A percentile compares a stretch with the other conserved stretches of the same genome.
Conservation (phyloP, 2,113 vertebrate genomes). For the Eulemur rufifrons region DNA sequence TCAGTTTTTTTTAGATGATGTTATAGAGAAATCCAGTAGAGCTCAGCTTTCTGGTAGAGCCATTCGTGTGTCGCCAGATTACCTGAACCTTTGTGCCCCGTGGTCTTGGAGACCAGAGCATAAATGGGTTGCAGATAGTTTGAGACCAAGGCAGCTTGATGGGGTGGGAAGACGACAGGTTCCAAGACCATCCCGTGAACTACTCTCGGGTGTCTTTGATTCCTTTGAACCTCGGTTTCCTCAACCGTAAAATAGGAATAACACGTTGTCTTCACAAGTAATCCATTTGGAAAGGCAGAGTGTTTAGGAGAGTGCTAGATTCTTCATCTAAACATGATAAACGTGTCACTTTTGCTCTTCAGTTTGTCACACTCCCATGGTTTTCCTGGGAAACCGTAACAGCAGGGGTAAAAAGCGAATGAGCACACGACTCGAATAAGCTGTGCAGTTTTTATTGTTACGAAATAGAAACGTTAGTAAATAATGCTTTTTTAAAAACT, state of each 20-base stretch:
- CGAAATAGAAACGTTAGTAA: neutral
- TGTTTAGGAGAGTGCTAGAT: rapidly evolving
- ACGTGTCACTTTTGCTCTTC: too few relatives aligned
- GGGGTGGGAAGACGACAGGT: rapidly evolving
- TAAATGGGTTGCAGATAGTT: neutral
- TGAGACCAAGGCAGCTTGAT: neutral
- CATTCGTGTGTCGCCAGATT: rapidly evolving
- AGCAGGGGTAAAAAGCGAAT: neutral
- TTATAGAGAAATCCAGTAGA: neutral
- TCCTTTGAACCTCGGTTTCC: neutral
- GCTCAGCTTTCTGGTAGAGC: neutral
- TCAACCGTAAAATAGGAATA: neutral
- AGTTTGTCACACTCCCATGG: rapidly evolving
- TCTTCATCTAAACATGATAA: neutral
- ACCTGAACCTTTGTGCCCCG: rapidly evolving
- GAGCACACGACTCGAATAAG: rapidly evolving
- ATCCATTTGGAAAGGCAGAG: neutral
- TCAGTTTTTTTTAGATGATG: neutral
- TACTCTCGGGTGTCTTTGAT: rapidly evolving
- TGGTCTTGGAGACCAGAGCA: neutral
- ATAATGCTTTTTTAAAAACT: neutral
- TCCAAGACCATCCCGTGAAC: rapidly evolving
- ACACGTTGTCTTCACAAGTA: neutral
- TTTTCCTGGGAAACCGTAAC: neutral
- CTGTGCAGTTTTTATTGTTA: neutral